Conservation (phyloP, 2,113 vertebrate genomes). For the Gallinago media region DNA sequence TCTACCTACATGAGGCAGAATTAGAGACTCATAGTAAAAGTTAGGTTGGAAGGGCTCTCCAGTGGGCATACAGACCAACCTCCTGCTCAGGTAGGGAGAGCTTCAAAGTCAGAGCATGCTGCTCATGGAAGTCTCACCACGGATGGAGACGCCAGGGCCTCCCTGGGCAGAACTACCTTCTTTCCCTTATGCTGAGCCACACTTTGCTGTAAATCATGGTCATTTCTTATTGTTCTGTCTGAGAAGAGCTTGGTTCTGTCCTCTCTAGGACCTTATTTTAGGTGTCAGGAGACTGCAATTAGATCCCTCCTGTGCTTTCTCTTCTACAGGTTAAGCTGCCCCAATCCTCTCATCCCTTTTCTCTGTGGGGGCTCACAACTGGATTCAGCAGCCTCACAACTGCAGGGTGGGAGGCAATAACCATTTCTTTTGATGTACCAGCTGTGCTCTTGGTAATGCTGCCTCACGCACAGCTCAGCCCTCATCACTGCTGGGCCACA, state of each 20-base stretch:
- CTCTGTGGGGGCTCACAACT: neutral
- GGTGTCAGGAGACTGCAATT: neutral
- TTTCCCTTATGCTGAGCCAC: neutral
- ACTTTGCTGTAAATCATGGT: neutral
- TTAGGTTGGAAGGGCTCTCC: neutral
- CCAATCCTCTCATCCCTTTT: neutral
- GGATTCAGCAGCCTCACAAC: neutral
- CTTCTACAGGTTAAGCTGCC: neutral
- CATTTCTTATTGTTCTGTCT: neutral
- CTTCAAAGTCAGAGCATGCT: neutral
- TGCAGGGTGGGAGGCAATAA: neutral
- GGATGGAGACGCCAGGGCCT: neutral
- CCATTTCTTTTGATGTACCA: neutral
- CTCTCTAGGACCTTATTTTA: neutral
- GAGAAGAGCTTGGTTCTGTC: neutral
- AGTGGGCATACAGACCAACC: neutral
- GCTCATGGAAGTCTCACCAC: neutral
- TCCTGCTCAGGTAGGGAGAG: neutral
- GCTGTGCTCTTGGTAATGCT: neutral
- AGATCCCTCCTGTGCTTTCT: neutral
- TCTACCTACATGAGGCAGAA: neutral
- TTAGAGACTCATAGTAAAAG: neutral
- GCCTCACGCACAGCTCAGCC: neutral
- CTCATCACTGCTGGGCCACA: neutral
- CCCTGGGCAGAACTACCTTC: neutral